phyloP scores from a whole-genome alignment of 2,888 invertebrate genomes.

The Pasiphila rectangulata region DNA sequence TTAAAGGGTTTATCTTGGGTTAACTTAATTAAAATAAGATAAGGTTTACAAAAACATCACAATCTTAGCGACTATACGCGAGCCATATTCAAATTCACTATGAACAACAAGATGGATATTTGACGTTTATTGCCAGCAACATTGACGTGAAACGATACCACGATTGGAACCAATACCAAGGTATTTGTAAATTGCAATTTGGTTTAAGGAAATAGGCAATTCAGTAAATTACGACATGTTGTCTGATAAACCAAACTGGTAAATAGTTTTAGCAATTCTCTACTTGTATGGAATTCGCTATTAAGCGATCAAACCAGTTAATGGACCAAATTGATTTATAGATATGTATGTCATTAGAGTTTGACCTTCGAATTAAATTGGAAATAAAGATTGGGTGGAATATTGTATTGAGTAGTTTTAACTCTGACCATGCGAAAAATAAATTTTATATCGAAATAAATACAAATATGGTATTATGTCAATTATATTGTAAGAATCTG shows the following conservation, averaged over 20 bases:
- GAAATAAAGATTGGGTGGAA: constrained; percentile 5
- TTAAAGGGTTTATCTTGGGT: too few species aligned
- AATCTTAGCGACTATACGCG: too few species aligned
- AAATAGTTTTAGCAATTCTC: constrained; percentile 15
- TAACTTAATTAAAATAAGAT: too few species aligned
- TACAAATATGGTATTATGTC: too few species aligned
- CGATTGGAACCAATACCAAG: neutral
- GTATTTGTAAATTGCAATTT: constrained; percentile 1
- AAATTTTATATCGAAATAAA: neutral
- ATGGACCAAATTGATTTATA: constrained; percentile 24
- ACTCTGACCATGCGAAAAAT: neutral
- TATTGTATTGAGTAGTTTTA: neutral
- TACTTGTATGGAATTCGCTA: constrained; percentile 12
- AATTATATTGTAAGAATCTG: too few species aligned
- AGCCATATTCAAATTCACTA: too few species aligned
- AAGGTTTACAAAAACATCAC: too few species aligned
- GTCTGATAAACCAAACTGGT: constrained; percentile 24
- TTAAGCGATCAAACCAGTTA: constrained; percentile 16
- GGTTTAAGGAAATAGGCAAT: constrained; percentile 28
- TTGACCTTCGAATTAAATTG: constrained; percentile 22
- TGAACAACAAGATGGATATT: too few species aligned
- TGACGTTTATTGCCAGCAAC: too few species aligned
- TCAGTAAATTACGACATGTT: constrained; percentile 22
- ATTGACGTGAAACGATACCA: neutral
- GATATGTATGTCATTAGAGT: constrained; percentile 18